Evolutionary conservation across 2,113 vertebrate genomes (phyloP), one percentile per base, ranked within the genome.

Genomic region (Gasterosteus nipponicus): DNA sequence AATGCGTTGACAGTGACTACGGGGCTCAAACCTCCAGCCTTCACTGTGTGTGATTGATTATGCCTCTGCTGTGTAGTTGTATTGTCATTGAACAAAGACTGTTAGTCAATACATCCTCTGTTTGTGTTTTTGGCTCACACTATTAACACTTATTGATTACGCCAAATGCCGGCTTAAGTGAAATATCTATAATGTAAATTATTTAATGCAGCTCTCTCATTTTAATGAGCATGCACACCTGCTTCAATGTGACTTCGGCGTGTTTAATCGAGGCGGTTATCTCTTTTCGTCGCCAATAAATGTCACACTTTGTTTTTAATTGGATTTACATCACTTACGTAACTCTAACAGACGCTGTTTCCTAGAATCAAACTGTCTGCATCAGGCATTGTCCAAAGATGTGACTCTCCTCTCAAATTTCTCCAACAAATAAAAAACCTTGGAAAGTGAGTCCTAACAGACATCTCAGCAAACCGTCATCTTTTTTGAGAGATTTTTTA

Each of bases 21-120:
- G 60, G 44, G 57, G 70, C 76, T 83, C 33, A 59, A 16, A 62
- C 11, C 69, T 42, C 14, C 33, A 75, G 44, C 59, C 69, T 69
- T 76, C 76, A 77, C 59, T 78, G 69, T 78, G 71, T 77, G 14
- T 78, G 85, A 87, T 81, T 80, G 80, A 89, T 90, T 73, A 83
- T 73, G 58, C 54, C 67, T 85, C 53, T 81, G 71, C 73, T 83
- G 81, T 84, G 75, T 75, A 71, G 82, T 63, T 86, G 71, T 73
- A 61, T 61, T 78, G 59, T 74, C 77, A 83, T 7, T 83, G 81
- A 81, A 61, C 60, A 84, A 73, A 72, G 59, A 69, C 64, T 46
- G 49, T 47, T 18, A 59, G 33, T 29, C 73, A 78, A 16, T 33
- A 16, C 22, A 69, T 59, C 60, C 26, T 62, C 31, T 60, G 12